Evolutionary conservation across 2,113 vertebrate species (phyloP).

Genomic region (Eolophus roseicapilla): DNA sequence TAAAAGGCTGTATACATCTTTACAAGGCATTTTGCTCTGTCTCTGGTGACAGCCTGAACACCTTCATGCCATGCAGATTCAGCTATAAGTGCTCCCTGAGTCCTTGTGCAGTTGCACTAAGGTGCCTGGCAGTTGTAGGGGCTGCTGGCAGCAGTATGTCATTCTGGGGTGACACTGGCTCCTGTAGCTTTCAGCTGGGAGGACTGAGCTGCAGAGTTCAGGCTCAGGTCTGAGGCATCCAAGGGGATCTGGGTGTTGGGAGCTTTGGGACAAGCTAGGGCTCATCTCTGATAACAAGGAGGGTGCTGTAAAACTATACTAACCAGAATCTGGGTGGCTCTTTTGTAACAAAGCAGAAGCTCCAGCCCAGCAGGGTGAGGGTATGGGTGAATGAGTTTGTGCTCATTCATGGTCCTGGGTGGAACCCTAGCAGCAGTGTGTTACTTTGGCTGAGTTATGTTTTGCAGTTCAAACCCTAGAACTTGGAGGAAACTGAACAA

Average conservation of each 20-base stretch:
- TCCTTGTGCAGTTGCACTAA: background rate
- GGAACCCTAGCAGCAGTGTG: background rate
- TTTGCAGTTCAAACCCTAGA: constrained; percentile 10
- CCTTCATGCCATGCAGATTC: background rate
- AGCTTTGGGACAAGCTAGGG: background rate
- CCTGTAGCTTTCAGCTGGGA: background rate
- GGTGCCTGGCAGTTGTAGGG: background rate
- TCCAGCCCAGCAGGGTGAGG: background rate
- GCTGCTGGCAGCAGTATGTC: background rate
- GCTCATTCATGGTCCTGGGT: background rate
- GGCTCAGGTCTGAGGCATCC: background rate
- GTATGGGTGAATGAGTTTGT: background rate
- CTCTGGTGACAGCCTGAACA: background rate
- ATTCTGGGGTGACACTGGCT: background rate
- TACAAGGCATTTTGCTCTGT: background rate
- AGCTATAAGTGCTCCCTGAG: background rate
- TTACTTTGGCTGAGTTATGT: background rate
- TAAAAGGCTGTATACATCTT: background rate
- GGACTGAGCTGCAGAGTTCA: background rate
- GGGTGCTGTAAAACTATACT: background rate
- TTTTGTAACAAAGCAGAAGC: constrained; percentile 8
- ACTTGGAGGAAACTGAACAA: background rate
- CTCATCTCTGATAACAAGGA: background rate
- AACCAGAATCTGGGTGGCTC: background rate
- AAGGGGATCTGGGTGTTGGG: background rate